Conservation (phyloP, 2,888 invertebrate species). For the Tanaodytes sp. region DNA sequence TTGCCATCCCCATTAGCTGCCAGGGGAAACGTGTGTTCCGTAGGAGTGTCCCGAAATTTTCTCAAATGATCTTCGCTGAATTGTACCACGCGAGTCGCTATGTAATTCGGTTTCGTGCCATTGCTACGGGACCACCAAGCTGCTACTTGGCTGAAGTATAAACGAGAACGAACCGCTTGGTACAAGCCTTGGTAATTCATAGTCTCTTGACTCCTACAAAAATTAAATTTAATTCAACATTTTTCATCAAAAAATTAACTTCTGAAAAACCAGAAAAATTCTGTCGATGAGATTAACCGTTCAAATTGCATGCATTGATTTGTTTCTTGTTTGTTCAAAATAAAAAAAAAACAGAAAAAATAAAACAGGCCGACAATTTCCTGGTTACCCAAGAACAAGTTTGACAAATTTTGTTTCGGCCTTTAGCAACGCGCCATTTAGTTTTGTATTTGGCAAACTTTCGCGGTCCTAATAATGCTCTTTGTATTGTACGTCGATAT, state of each 20-base stretch:
- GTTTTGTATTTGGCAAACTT: neutral
- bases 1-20: constrained; percentile 80
- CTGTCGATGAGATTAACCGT: too few species aligned
- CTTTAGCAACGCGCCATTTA: too few species aligned
- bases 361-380: too few species aligned
- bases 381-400: too few species aligned
- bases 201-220: constrained; percentile 66
- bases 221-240: neutral
- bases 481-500: too few species aligned
- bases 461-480: too few species aligned
- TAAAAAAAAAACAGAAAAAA: too few species aligned
- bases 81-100: constrained; percentile 69
- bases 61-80: constrained; percentile 68
- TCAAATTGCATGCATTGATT: too few species aligned
- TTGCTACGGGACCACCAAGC: constrained; percentile 84
- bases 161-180: constrained; percentile 93
- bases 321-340: too few species aligned
- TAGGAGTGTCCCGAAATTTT: constrained; percentile 74
- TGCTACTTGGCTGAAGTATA: constrained; percentile 96
- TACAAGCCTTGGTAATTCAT: constrained; percentile 81
- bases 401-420: too few species aligned
- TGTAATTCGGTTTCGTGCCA: constrained; percentile 72
- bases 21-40: constrained; percentile 82
- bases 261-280: too few species aligned
- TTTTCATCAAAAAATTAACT: too few species aligned